Base-by-base conservation (phyloP, 2,888 invertebrate genomes). In the Drosophila helvetica region DNA sequence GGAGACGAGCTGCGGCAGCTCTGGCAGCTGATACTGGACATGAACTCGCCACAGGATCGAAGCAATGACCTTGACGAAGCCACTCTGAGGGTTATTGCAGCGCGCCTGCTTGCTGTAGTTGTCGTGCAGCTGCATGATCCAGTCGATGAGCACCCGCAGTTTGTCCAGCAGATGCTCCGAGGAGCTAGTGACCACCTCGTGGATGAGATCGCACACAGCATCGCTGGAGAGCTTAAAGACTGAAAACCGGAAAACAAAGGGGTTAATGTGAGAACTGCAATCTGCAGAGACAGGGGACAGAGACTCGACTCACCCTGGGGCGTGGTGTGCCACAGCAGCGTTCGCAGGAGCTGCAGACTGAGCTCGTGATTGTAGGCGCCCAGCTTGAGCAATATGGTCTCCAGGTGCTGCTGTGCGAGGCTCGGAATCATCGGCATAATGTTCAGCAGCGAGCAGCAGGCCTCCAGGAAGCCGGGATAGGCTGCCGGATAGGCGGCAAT, bases 21-120 rank as follows among this genome's bases (percentile, higher is more conserved):
- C 94, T 15, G 94, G 94, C 47, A 94, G 92, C 15, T 94, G 92
- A 62, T 93, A 93, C 17, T 94, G 93, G 74, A 94, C 94, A 85
- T 95, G 94, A 15, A 95, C 93, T 25, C 95, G 94, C 96, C 96
- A 96, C 70, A 96, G 92, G 51, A 98, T 96, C 45, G 96, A 95
- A 5, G 98, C 96, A 50, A 96, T 94, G 71, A 96, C 96, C 82
- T 97, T 96, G 54, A 96, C 92, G 18, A 94, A 94, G 50, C 92
- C 86, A 67, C 92, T 92, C 70, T 92, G 91, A 1, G 92, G 92
- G 77, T 92, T 92, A 61, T 91, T 91, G 46, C 91, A 91, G 3
- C 91, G 90, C 3, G 86, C 74, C 51, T 90, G 87, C 73, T 89
- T 83, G 58, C 90, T 90, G 57, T 89, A 91, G 50, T 90, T 90